Evolutionary conservation across 2,797 vertebrate genomes (phyloP), one percentile per base, ranked within the genome.

Genomic region (Mormyrops boulengeri): DNA sequence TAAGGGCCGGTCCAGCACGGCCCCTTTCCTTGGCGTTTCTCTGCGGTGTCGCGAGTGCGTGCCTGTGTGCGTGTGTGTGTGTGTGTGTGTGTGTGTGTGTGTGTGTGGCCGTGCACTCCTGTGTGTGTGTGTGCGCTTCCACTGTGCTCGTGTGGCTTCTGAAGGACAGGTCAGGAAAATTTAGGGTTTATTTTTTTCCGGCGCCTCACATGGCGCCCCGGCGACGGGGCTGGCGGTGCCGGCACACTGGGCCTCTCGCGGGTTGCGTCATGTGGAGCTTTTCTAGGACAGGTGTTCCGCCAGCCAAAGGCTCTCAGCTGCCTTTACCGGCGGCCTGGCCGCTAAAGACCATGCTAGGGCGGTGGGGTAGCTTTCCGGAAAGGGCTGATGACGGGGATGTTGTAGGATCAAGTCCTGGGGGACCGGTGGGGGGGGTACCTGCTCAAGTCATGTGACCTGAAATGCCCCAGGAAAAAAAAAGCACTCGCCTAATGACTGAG

Each of bases 1-100:
- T 97, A 97, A 95, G 96, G 96, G 94, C 94, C 93, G 93, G 94
- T 95, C 95, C 95, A 94, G 95, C 95, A 95, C 95, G 34, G 60
- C 88, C 88, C 55, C 55, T 96, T 96, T 96, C 96, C 96, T 96
- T 94, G 91, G 94, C 93, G 92, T 94, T 95, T 95, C 95, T 95
- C 94, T 93, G 95, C 93, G 93, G 95, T 95, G 94, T 94, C 93
- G 92, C 93, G 88, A 89, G 92, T 94, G 94, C 95, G 94, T 95
- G 92, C 93, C 87, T 88, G 92, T 94, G 94, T 95, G 94, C 93
- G 95, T 94, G 93, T 93, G 94, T 93, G 92, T n/a, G n/a, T n/a
- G n/a, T 92, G 91, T 1, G 93, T 60, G 87, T 60, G 52, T 30
- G 38, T 62, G 53, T 19, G n/a, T 8, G 49, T 26, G 87, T 26